Evolutionary conservation across 2,797 vertebrate genomes (phyloP).

Genomic region (Gouania willdenowi): DNA sequence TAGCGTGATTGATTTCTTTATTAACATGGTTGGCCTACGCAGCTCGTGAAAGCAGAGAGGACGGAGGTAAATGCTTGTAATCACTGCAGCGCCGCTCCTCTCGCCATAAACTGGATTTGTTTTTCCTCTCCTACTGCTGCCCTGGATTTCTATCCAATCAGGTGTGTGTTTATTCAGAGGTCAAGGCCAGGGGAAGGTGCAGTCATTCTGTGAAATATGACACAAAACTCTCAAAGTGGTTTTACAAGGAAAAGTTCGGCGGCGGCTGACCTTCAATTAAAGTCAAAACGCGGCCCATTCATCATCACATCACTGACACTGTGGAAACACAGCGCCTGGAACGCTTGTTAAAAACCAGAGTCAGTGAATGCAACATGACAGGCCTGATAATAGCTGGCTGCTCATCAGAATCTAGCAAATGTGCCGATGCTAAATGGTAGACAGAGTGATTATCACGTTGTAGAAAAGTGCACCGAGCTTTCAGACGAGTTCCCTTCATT

Average conservation of each 20-base stretch:
- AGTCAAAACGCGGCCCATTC: constrained; percentile 36
- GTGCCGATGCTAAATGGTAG: background rate
- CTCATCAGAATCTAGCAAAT: background rate
- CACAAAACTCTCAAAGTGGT: constrained; percentile 22
- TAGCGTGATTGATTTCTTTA: constrained; percentile 36
- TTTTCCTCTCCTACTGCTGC: too few relatives aligned
- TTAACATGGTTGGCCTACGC: constrained; percentile 17
- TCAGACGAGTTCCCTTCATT: too few relatives aligned
- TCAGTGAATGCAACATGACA: constrained; percentile 2
- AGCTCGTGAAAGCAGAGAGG: background rate
- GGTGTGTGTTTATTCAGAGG: constrained; percentile 8
- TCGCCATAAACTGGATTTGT: too few relatives aligned
- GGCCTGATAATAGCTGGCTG: background rate
- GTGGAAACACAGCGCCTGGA: constrained; percentile 2
- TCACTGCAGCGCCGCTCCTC: background rate
- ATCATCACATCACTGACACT: constrained; percentile 25
- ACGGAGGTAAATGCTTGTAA: constrained; percentile 6
- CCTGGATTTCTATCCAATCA: too few relatives aligned
- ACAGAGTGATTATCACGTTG: background rate
- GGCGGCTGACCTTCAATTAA: constrained; percentile 43
- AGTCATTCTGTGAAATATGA: constrained; percentile 13
- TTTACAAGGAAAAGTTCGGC: constrained; percentile 20
- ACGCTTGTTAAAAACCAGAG: background rate
- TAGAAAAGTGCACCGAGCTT: too few relatives aligned
- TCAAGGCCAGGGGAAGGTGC: constrained; percentile 8